Evolutionary conservation across 2,113 vertebrate genomes (phyloP).

Genomic region (Prinia subflava): DNA sequence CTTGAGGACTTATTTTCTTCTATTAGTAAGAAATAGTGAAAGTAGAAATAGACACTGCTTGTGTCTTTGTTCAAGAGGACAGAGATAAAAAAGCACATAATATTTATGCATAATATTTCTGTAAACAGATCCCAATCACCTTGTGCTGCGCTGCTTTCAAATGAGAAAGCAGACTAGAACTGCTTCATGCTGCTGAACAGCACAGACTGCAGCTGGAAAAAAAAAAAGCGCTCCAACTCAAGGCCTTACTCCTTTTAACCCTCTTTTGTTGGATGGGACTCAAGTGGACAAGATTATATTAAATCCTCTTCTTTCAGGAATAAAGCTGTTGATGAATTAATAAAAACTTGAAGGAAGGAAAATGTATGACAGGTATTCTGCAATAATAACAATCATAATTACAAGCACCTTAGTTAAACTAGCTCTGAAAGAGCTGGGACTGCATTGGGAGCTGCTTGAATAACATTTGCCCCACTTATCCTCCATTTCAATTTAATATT

Average conservation of each 20-base stretch:
- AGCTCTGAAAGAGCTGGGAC: not conserved
- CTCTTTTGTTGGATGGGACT: not conserved
- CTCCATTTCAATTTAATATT: slow-evolving; percentile 69
- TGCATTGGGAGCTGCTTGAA: slow-evolving; percentile 22
- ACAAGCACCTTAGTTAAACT: not conserved
- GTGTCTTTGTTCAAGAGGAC: not conserved
- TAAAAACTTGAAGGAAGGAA: not conserved
- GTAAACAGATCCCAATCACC: not conserved
- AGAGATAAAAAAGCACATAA: not conserved
- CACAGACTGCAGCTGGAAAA: not conserved
- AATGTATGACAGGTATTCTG: not conserved
- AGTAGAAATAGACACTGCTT: not conserved
- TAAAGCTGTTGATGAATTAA: not conserved
- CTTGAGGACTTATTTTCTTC: not conserved
- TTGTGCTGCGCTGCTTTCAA: not conserved
- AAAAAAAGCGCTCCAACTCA: not conserved
- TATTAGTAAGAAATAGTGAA: not conserved
- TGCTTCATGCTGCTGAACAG: not conserved
- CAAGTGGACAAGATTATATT: not conserved
- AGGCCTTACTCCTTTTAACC: not conserved
- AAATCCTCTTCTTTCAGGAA: not conserved
- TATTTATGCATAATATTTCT: not conserved
- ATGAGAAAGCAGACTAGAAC: not conserved
- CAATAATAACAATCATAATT: not conserved
- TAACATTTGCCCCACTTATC: slow-evolving; percentile 49